A percentile compares a stretch with the other conserved stretches of the same genome.
These are phyloP conservation scores for Drosophila neotestacea DNA, from an alignment of 2,888 invertebrate genomes.

Conservation along the genomic window DNA sequence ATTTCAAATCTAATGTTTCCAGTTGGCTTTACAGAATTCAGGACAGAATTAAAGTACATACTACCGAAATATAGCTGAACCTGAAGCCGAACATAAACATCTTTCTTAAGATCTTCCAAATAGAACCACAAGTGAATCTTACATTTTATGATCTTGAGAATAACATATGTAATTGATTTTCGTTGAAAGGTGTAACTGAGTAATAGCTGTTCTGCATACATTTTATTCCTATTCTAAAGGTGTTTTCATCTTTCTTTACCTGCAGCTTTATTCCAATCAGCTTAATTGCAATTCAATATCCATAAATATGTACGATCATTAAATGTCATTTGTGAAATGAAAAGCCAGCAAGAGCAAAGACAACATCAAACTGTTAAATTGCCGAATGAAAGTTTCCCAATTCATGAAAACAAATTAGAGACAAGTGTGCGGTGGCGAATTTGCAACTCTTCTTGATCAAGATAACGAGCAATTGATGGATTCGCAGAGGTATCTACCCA, in stretches of 20 bases:
- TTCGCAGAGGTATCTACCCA: constrained; percentile 54
- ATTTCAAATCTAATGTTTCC: not conserved
- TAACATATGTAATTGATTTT: not conserved
- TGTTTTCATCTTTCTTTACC: not conserved
- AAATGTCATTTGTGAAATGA: constrained; percentile 72
- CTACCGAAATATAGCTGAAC: not conserved
- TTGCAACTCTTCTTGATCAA: constrained; percentile 67
- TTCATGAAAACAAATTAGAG: constrained; percentile 45
- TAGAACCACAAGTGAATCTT: not conserved
- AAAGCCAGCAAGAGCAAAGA: constrained; percentile 33
- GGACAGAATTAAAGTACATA: not conserved
- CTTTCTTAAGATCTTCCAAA: not conserved
- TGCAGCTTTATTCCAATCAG: not conserved
- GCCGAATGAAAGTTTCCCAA: constrained; percentile 57
- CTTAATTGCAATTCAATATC: constrained; percentile 60
- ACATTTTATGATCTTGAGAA: not conserved
- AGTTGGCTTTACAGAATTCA: not conserved
- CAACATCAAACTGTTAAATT: constrained; percentile 44
- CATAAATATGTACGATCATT: constrained; percentile 72
- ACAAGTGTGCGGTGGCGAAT: constrained; percentile 22
- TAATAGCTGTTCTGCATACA: not conserved
- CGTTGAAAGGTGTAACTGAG: not conserved
- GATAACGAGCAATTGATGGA: constrained; percentile 80
- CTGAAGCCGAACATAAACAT: not conserved
- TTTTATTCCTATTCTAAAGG: not conserved